Evolutionary conservation across 37 sponge, comb jelly and placozoan genomes (phyloP), one percentile per base, ranked within the genome.

Genomic region (Petrosia ficiformis): DNA sequence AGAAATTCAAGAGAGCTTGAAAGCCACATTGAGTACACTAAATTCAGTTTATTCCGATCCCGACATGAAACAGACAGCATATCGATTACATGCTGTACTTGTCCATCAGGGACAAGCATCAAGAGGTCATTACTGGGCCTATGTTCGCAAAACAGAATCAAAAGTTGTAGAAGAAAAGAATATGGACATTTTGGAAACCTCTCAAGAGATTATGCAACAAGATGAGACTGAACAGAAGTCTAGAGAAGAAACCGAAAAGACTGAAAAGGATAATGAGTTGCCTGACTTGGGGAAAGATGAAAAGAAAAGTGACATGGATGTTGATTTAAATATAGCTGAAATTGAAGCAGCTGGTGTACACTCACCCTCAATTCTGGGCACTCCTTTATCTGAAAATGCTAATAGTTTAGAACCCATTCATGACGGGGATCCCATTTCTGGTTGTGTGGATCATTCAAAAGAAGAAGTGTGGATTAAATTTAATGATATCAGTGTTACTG

Each of bases 81-180:
- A 85, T 59, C 86, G 72, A 39, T 66, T 91, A 2, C 87, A 91
- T 41, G 79, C 92, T 0, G 92, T 91, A 40, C 70, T 85, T 22
- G 92, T 91, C 26, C 92, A 91, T 71, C 85, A 86, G 48, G 92
- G 92, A 21, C 69, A 91, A 52, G 92, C 87, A 24, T 83, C 87
- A 2, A 59, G 77, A 37, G 92, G 92, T 0, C 92, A 91, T 61
- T 91, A 91, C 68, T 91, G 92, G 92, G 82, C 86, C 33, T 91
- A 86, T 65, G 60, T 86, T 41, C 42, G 78, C 19, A 65, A 59
- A 59, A 65, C 33, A 8, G 5, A 42, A 22, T 19, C 54, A 48
- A 48, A 48, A 14, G 54, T 8, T 14, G 14, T 48, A 48, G 28
- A 61, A n/a, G 28, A 24, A 61, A n/a, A 24, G 11, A 6, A n/a